Base-by-base conservation (phyloP, 2,113 vertebrate species). In the Progne subis region DNA sequence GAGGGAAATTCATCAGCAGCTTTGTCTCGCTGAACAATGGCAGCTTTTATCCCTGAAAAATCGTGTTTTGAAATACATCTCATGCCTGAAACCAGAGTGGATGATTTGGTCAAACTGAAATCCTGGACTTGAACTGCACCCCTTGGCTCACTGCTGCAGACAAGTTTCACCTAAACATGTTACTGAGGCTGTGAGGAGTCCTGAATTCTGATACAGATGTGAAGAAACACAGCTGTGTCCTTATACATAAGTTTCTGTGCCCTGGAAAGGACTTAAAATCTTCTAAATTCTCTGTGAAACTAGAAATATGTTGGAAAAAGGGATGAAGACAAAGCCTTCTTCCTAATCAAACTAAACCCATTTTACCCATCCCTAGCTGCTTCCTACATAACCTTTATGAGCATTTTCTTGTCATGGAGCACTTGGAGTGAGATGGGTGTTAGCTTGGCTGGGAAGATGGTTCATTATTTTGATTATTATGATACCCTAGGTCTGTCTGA, bases 11-110 rank as follows among this genome's bases (percentile, higher is more conserved):
- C 47, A 70, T 63, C n/a, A 3, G 37, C 23, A 75, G 60, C 60
- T 92, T 94, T 89, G 69, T 86, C 64, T 59, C 0, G 0, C 20
- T 28, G 74, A 77, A 67, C 64, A 91, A 41, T 65, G 4, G 0
- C 39, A 50, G 77, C 28, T 74, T 93, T 90, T 70, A 69, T 57
- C 46, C 60, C 55, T 41, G 20, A n/a, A 9, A 18, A 69, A 24
- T 34, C 6, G 2, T 0, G 0, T 41, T 81, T 78, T 13, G 3
- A 84, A 89, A 61, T 0, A 0, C 1, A 5, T 18, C 34, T 83
- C 23, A 14, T 39, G 20, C 57, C 59, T 44, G 49, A 71, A 88
- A 70, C 20, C 55, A 74, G 68, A 65, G 44, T 47, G 41, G 56
- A 32, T 68, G 32, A 59, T 80, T 67, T 64, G 34, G 63, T 65